phyloP scores from a whole-genome alignment of 2,888 invertebrate genomes.

The Aphrophora alni region DNA sequence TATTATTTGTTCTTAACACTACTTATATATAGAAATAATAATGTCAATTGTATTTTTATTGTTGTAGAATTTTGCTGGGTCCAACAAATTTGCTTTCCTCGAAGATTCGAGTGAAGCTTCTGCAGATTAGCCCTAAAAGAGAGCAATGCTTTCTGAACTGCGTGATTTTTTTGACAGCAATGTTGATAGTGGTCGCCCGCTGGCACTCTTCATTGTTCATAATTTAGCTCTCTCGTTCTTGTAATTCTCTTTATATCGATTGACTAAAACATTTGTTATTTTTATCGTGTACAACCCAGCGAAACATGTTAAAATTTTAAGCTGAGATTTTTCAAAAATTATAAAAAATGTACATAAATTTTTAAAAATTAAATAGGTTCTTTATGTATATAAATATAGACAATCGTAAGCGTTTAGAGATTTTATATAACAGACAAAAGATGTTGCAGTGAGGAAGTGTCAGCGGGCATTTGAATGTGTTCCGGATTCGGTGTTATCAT shows the following conservation, averaged over 20 bases:
- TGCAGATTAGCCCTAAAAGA: slow-evolving; percentile 19
- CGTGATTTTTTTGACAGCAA: neutral
- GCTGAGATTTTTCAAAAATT: too few species aligned
- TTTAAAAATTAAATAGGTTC: neutral
- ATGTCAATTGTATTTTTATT: too few species aligned
- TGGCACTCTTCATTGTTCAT: neutral
- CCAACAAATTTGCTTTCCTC: slow-evolving; percentile 40
- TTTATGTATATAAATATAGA: neutral
- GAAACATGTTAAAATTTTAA: neutral
- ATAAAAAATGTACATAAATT: neutral
- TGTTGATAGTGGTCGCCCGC: neutral
- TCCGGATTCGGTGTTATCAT: neutral
- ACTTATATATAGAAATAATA: too few species aligned
- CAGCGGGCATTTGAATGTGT: neutral
- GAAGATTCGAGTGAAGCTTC: slow-evolving; percentile 33
- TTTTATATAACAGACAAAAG: neutral
- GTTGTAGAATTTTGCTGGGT: slow-evolving; percentile 38
- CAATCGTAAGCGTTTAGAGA: neutral
- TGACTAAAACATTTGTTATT: neutral
- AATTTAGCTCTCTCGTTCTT: neutral
- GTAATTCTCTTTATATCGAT: neutral
- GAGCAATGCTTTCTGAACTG: neutral
- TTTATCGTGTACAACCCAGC: neutral
- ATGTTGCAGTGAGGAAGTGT: neutral
- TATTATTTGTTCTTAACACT: too few species aligned